These are phyloP conservation scores for Drosophila busckii DNA, from an alignment of 1,140 invertebrate genomes.

Conservation along the genomic window DNA sequence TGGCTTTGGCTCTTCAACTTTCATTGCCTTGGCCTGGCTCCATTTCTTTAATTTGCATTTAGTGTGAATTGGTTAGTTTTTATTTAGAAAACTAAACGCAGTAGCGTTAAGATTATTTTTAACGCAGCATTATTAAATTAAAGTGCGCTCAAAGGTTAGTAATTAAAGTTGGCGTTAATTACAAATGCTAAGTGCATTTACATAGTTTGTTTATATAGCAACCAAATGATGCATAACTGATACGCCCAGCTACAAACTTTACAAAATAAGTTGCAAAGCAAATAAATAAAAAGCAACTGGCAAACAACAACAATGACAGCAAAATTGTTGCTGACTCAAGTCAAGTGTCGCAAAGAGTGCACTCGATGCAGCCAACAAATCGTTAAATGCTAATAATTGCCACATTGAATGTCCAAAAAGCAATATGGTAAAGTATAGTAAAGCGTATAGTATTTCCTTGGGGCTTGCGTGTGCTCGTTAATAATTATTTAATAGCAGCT, in stretches of 20 bases:
- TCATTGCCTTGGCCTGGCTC: conserved; percentile 47
- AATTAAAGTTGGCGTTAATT: no score
- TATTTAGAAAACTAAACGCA: conserved; percentile 23
- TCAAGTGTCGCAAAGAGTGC: conserved; percentile 47
- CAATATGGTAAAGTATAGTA: no score
- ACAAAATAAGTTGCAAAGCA: neutral
- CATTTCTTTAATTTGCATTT: conserved; percentile 69
- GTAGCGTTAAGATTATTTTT: neutral
- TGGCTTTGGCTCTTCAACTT: conserved; percentile 54
- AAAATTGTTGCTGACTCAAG: conserved; percentile 58
- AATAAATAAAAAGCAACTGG: neutral
- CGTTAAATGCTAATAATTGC: conserved; percentile 12
- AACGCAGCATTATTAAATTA: neutral
- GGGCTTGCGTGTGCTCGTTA: no score
- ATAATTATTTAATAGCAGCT: no score
- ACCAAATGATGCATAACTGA: neutral
- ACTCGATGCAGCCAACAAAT: conserved; percentile 27
- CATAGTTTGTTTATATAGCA: conserved; percentile 1
- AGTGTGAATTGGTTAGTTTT: conserved; percentile 21
- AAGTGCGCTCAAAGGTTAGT: neutral
- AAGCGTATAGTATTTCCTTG: no score
- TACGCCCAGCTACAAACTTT: no score
- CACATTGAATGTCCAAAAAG: neutral
- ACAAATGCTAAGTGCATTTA: no score
- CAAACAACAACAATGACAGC: neutral